A percentile compares a stretch with the other conserved stretches of the same genome.
phyloP scores from a whole-genome alignment of 53 echinoderm and acorn worm species.

The Actinopyga echinites region DNA sequence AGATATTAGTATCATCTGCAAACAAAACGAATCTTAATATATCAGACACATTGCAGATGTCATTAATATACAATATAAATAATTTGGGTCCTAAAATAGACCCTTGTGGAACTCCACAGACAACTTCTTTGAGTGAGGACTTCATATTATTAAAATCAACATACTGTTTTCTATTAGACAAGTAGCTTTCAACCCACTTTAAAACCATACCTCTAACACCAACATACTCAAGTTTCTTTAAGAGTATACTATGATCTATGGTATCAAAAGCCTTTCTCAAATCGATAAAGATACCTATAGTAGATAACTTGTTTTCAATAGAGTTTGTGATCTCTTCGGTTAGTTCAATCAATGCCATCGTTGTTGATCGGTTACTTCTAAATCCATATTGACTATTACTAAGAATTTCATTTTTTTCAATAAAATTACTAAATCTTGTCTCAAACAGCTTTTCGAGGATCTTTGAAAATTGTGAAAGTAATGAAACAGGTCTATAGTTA shows the following conservation, averaged over 20 bases:
- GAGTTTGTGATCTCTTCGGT: not conserved
- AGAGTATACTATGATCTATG: not conserved
- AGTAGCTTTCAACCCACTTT: not conserved
- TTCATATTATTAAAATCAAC: not conserved
- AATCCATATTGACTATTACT: constrained; percentile 46
- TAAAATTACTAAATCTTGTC: not conserved
- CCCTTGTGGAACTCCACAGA: constrained; percentile 27
- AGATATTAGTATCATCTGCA: constrained; percentile 40
- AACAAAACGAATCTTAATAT: constrained; percentile 16
- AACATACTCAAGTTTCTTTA: not conserved
- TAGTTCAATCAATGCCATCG: not conserved
- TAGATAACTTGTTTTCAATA: not conserved
- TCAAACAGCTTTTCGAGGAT: constrained; percentile 32
- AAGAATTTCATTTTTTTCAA: constrained; percentile 6
- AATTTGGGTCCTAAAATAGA: constrained; percentile 21
- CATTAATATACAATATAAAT: constrained; percentile 15
- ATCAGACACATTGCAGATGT: not conserved
- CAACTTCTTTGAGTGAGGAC: not conserved
- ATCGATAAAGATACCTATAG: not conserved
- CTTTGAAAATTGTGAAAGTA: constrained; percentile 32
- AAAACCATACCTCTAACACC: not conserved
- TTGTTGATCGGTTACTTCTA: not conserved
- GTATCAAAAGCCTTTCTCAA: constrained; percentile 4
- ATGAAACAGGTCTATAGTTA: constrained; percentile 38
- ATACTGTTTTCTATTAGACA: constrained; percentile 10